Conservation (phyloP, 2,888 invertebrate genomes). For the Tigriopus californicus region DNA sequence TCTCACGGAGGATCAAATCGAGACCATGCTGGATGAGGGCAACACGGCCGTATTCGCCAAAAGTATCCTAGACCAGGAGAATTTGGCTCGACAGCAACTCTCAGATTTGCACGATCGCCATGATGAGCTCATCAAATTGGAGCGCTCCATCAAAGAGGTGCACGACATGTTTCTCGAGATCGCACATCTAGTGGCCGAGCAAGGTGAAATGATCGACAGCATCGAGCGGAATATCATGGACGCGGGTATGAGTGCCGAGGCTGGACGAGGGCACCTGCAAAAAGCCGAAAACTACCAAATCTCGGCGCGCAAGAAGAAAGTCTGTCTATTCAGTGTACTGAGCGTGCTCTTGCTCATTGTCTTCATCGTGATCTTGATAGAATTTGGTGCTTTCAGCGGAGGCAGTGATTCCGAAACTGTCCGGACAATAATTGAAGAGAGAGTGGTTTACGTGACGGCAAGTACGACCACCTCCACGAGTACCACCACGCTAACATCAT, state of each 20-base stretch:
- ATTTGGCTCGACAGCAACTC: constrained; percentile 2
- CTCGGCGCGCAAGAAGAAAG: constrained; percentile 9
- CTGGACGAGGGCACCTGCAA: not conserved
- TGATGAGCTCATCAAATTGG: constrained; percentile 14
- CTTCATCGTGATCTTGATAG: not conserved
- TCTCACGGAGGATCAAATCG: not conserved
- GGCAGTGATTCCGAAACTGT: not conserved
- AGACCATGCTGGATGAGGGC: constrained; percentile 9
- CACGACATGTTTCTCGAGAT: constrained; percentile 15
- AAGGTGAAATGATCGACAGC: constrained; percentile 12
- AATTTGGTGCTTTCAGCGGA: constrained; percentile 5
- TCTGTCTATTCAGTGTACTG: not conserved
- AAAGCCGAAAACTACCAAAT: constrained; percentile 3
- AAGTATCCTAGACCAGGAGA: constrained; percentile 7
- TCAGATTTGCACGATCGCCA: constrained; percentile 13
- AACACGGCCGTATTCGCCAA: constrained; percentile 10
- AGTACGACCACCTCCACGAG: too few relatives aligned
- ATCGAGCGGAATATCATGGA: not conserved
- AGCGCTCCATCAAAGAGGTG: constrained; percentile 4
- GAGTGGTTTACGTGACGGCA: too few relatives aligned
- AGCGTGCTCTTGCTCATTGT: constrained; percentile 7
- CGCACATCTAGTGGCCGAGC: constrained; percentile 5
- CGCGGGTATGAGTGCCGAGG: constrained; percentile 5
- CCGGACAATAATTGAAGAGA: too few relatives aligned
- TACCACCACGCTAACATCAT: too few relatives aligned